phyloP scores from a whole-genome alignment of 1,140 invertebrate species.

The Periplaneta americana region DNA sequence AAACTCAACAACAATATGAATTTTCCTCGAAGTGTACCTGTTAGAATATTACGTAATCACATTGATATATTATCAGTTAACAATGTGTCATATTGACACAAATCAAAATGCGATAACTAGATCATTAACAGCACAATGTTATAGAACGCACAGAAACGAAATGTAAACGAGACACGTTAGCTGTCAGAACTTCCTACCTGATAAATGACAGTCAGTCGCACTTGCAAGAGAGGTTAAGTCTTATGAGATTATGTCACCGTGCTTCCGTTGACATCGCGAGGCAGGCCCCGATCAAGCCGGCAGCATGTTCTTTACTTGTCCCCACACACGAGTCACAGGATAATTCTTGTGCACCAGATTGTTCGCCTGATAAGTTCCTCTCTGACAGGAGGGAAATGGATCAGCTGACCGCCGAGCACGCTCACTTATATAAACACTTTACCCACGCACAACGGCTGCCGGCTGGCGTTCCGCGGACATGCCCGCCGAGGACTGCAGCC shows the following conservation, averaged over 20 bases:
- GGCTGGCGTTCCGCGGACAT: not conserved
- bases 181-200: too few relatives aligned
- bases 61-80: too few relatives aligned
- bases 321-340: not conserved
- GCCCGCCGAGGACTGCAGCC: not conserved
- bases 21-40: too few relatives aligned
- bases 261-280: not conserved
- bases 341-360: not conserved
- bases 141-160: too few relatives aligned
- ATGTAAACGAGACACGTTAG: too few relatives aligned
- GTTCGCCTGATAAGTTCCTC: not conserved
- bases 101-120: too few relatives aligned
- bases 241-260: not conserved
- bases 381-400: not conserved
- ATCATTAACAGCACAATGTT: too few relatives aligned
- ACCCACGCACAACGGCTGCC: not conserved
- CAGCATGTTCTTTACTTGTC: not conserved
- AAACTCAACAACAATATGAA: too few relatives aligned
- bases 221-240: too few relatives aligned
- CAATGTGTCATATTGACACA: too few relatives aligned
- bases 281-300: not conserved
- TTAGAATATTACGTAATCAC: too few relatives aligned
- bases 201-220: too few relatives aligned
- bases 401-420: not conserved
- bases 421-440: not conserved